A percentile compares a stretch with the other conserved stretches of the same genome.
Evolutionary conservation across 2,888 invertebrate species (phyloP).

Genomic region (Paralinhomoeus sp.): DNA sequence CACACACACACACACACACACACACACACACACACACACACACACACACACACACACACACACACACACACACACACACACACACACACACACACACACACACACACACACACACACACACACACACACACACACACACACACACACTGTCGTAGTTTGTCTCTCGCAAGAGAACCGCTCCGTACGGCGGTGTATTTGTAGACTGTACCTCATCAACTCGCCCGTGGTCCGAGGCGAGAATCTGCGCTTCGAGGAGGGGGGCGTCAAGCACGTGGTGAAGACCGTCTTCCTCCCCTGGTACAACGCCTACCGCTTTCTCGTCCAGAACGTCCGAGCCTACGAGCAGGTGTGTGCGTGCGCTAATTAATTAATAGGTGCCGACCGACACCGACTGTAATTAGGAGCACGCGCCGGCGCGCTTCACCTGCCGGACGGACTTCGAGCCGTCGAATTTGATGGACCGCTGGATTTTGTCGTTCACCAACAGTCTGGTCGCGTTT

Average conservation of each 20-base stretch:
- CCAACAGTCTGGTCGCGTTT: constrained; percentile 67
- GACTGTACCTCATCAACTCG: constrained; percentile 79
- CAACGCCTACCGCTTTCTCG: constrained; percentile 51
- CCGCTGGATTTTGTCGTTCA: constrained; percentile 84
- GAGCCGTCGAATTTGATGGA: constrained; percentile 61
- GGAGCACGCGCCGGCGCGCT: constrained; percentile 1
- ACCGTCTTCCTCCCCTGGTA: constrained; percentile 92
- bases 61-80: too few species aligned
- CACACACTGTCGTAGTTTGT: too few species aligned
- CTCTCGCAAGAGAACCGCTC: too few species aligned
- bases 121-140: too few species aligned
- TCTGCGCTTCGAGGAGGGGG: constrained; percentile 83
- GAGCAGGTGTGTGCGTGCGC: too few species aligned
- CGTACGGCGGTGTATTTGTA: constrained; percentile 11
- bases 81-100: too few species aligned
- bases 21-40: too few species aligned
- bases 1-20: too few species aligned
- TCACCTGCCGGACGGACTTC: constrained; percentile 9
- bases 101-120: too few species aligned
- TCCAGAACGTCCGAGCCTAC: constrained; percentile 56
- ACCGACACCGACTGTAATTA: constrained; percentile 42
- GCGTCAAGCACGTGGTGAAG: constrained; percentile 79
- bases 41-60: too few species aligned
- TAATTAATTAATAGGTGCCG: too few species aligned
- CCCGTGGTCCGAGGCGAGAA: constrained; percentile 93